phyloP scores from a whole-genome alignment of 1,140 invertebrate species.

The Diachasma alloeum region DNA sequence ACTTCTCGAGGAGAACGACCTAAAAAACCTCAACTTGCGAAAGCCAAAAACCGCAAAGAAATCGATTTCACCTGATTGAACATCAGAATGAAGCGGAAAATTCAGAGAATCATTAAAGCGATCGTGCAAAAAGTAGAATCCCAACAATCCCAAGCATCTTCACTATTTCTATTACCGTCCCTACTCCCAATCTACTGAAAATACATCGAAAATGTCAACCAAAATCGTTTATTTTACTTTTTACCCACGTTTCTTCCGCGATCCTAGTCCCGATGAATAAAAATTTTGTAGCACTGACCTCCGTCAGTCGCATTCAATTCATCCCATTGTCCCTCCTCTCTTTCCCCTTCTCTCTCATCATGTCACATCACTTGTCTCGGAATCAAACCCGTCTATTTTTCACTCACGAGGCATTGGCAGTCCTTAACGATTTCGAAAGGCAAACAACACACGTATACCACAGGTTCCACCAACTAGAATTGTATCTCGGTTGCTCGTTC shows the following conservation, averaged over 20 bases:
- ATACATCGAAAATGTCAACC: not conserved
- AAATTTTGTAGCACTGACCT: slow-evolving; percentile 11
- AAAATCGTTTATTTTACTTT: not conserved
- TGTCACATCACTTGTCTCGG: not conserved
- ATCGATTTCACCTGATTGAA: not conserved
- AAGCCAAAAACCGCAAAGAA: not conserved
- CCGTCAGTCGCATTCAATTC: not conserved
- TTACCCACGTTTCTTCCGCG: not conserved
- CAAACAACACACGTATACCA: slow-evolving; percentile 11
- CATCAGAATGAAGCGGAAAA: not conserved
- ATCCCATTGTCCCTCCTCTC: not conserved
- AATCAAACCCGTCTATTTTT: slow-evolving; percentile 58
- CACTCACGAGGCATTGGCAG: slow-evolving; percentile 58
- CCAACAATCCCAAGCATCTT: not conserved
- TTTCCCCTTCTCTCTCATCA: not conserved
- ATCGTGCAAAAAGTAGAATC: not conserved
- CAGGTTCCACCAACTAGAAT: not conserved
- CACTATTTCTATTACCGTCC: not conserved
- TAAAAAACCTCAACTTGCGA: not conserved
- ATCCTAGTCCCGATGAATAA: not conserved
- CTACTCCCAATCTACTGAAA: not conserved
- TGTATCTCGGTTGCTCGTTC: slow-evolving; percentile 33
- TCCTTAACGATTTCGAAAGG: slow-evolving; percentile 59
- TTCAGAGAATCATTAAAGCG: not conserved
- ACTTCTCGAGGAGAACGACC: not conserved